phyloP scores from a whole-genome alignment of 2,113 vertebrate species.

The Grantiella picta region DNA sequence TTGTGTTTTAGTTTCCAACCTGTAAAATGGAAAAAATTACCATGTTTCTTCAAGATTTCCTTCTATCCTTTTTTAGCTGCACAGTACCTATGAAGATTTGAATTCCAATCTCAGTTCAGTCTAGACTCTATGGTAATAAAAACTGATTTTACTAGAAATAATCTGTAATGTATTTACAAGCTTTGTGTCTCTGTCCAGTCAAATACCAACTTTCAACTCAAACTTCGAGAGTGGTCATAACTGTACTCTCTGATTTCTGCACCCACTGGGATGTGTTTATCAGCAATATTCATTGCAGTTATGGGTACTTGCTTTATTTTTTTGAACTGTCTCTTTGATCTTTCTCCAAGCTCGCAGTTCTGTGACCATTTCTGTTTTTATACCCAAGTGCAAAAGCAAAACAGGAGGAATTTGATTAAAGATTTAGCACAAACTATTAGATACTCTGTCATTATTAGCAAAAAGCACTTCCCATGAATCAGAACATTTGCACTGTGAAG shows the following conservation, averaged over 20 bases:
- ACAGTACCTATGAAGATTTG: neutral
- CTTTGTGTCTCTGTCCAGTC: neutral
- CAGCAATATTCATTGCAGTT: neutral
- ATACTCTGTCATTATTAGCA: conserved; percentile 31
- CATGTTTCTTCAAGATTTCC: neutral
- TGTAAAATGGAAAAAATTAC: conserved; percentile 25
- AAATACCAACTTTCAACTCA: neutral
- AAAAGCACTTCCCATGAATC: conserved; percentile 18
- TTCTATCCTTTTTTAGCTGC: neutral
- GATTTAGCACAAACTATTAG: conserved; percentile 30
- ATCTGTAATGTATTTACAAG: neutral
- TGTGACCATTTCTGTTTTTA: conserved; percentile 21
- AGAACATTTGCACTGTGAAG: conserved; percentile 13
- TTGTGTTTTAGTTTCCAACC: neutral
- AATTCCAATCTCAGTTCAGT: neutral
- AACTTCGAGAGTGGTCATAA: neutral
- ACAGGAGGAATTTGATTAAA: conserved; percentile 13
- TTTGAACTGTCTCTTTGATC: neutral
- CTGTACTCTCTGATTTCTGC: neutral
- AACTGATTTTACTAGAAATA: neutral
- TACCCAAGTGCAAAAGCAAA: conserved; percentile 30
- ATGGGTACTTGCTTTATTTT: neutral
- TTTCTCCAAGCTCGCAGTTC: neutral
- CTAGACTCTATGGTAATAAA: neutral
- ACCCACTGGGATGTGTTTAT: neutral